Conservation (phyloP, 2,888 invertebrate species). For the Xanthorhoe designata region DNA sequence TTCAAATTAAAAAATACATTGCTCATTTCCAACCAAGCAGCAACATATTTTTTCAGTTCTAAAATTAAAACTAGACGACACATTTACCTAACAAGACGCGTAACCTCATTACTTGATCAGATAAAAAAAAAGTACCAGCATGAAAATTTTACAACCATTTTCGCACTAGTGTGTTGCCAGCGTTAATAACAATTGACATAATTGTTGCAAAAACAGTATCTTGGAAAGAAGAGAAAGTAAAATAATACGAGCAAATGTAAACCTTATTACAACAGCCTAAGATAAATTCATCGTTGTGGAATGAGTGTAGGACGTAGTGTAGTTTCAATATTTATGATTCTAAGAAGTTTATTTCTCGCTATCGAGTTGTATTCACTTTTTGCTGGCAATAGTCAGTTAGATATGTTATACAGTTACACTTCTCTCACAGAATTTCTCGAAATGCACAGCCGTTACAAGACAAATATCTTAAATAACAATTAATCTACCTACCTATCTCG, state of each 20-base stretch:
- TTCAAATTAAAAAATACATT: neutral
- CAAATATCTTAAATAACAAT: neutral
- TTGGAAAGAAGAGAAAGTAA: constrained; percentile 21
- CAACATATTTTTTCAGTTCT: neutral
- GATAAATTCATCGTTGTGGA: constrained; percentile 6
- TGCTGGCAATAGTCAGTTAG: constrained; percentile 3
- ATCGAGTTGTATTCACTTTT: constrained; percentile 9
- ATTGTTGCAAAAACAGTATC: constrained; percentile 49
- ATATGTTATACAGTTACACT: neutral
- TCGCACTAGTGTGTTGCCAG: constrained; percentile 50
- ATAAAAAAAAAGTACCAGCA: constrained; percentile 38
- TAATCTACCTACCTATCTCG: neutral
- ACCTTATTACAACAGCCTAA: constrained; percentile 12
- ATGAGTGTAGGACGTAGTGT: constrained; percentile 20
- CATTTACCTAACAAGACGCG: constrained; percentile 2
- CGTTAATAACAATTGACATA: constrained; percentile 65
- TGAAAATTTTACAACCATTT: constrained; percentile 43
- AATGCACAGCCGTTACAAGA: neutral
- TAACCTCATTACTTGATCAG: constrained; percentile 28
- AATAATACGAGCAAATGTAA: neutral
- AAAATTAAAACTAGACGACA: constrained; percentile 2
- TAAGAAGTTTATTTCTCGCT: constrained; percentile 27
- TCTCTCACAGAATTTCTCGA: neutral
- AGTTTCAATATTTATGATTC: constrained; percentile 42
- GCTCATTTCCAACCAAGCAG: neutral